Evolutionary conservation across 1,140 invertebrate genomes (phyloP), one percentile per base, ranked within the genome.

Genomic region (Diuraphis noxia): DNA sequence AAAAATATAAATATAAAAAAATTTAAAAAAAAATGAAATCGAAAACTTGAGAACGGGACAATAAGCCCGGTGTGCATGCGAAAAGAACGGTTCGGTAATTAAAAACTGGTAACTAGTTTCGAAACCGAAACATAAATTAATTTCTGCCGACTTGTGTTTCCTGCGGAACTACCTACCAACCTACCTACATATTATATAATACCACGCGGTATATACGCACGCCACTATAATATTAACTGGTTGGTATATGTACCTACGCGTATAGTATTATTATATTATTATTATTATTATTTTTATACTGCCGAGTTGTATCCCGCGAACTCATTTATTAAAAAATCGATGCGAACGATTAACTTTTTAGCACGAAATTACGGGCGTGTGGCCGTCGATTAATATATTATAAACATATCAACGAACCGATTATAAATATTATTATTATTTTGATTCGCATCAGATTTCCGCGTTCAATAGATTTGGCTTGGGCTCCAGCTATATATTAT

Each of bases 351-450:
- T 41, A 82, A 82, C 10, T 82, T 1, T 82, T 82, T 82, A 41
- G 81, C 38, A 82, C 25, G 38, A 41, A 82, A 82, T 82, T 41
- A 82, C 81, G 25, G 9, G 79, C 40, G 38, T 30, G 4, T 72
- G 56, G n/a, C 30, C 81, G 25, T 82, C 40, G 81, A 82, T 82
- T 82, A 41, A n/a, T 72, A n/a, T n/a, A n/a, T 72, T 72, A 72
- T 72, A 72, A 72, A 72, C 30, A n/a, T 72, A 72, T 72, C 25
- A 82, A 38, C 81, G 9, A 41, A 82, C 13, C 10, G 25, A 82
- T 81, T 81, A 81, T 81, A 4, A 77, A 34, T 77, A 40, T 81
- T 30, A 81, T 81, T 36, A 21, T 38, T 21, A 81, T 77, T 56
- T 34, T n/a, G 30, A n/a, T 41, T 63, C 56, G 49, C 38, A 82